phyloP scores from a whole-genome alignment of 2,797 vertebrate genomes.

The Tapera naevia region DNA sequence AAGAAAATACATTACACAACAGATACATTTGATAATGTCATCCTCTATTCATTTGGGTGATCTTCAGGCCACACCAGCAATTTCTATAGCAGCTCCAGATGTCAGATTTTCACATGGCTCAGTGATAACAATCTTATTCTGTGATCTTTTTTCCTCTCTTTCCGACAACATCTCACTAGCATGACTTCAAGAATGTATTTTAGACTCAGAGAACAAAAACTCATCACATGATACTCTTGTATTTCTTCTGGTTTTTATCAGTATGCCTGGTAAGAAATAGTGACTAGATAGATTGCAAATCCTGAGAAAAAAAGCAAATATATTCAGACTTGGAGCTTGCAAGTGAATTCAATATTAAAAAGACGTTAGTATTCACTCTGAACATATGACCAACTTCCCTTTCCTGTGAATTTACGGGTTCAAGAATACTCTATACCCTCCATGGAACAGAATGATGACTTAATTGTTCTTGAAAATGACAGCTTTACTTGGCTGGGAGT shows the following conservation, averaged over 20 bases:
- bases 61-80: background rate
- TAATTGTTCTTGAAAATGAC: slow-evolving; percentile 67
- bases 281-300: background rate
- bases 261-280: background rate
- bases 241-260: slow-evolving; percentile 22
- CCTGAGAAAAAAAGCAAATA: background rate
- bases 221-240: background rate
- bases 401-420: background rate
- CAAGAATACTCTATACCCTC: slow-evolving; percentile 25
- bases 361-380: background rate
- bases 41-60: background rate
- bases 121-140: background rate
- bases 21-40: background rate
- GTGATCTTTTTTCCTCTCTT: background rate
- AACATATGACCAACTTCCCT: background rate
- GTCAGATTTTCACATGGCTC: background rate
- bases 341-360: background rate
- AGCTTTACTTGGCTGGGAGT: slow-evolving; percentile 68
- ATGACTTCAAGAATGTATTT: background rate
- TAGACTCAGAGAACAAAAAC: background rate
- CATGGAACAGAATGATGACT: slow-evolving; percentile 25
- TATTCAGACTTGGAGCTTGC: background rate
- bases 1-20: background rate
- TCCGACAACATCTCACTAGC: background rate
- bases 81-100: background rate